Conservation (phyloP, 2,113 vertebrate genomes). For the Tympanuchus pallidicinctus region DNA sequence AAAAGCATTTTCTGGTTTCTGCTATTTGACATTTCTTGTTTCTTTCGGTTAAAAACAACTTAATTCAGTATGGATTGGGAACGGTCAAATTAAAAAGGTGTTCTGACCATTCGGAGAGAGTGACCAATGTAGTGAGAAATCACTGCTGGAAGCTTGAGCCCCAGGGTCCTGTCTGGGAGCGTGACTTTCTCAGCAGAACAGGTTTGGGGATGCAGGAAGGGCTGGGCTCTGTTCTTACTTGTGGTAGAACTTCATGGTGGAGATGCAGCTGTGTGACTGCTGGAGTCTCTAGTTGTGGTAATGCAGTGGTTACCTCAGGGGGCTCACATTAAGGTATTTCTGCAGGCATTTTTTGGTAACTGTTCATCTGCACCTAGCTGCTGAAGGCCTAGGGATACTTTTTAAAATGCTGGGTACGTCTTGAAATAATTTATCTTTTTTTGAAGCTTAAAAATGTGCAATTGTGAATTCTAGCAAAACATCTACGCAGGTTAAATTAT, state of each 20-base stretch:
- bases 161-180: neutral
- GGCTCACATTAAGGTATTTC: neutral
- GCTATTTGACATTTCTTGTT: neutral
- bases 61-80: neutral
- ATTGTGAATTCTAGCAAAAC: neutral
- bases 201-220: neutral
- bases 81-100: neutral
- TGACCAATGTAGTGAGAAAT: neutral
- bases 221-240: neutral
- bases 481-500: neutral
- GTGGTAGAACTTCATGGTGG: neutral
- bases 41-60: neutral
- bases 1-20: neutral
- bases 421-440: neutral
- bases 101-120: neutral
- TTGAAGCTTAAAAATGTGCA: neutral
- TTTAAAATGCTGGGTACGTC: neutral
- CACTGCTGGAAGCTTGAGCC: neutral
- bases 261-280: neutral
- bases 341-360: neutral
- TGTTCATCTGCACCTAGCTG: neutral
- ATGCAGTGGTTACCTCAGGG: no score
- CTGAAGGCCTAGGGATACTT: neutral
- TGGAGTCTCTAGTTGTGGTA: neutral
- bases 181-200: neutral